These are phyloP conservation scores for Antennarius striatus DNA, from an alignment of 2,113 vertebrate genomes.

Conservation along the genomic window DNA sequence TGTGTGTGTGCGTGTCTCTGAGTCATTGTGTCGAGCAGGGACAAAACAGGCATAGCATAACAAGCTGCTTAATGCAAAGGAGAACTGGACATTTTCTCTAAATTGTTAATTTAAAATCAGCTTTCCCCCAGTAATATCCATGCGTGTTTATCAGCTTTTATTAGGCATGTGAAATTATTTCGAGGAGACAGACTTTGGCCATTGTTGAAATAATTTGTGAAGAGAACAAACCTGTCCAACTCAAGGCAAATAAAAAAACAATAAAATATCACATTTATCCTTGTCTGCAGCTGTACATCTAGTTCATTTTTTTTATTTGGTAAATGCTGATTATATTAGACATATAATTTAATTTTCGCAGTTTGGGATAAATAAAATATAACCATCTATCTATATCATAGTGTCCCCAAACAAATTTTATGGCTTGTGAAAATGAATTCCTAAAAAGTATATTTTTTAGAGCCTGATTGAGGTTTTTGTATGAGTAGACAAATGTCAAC, in stretches of 20 bases:
- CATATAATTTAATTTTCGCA: too few relatives aligned
- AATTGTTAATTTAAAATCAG: background rate
- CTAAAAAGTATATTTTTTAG: too few relatives aligned
- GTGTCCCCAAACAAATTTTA: too few relatives aligned
- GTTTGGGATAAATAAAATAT: background rate
- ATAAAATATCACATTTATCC: background rate
- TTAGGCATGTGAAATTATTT: constrained; percentile 10
- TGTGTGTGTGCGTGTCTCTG: constrained; percentile 3
- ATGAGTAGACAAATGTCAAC: too few relatives aligned
- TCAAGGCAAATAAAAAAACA: too few relatives aligned
- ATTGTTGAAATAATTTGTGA: constrained; percentile 1
- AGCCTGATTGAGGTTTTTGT: too few relatives aligned
- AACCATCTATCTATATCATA: too few relatives aligned
- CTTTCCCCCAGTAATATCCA: background rate
- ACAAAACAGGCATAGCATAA: constrained; percentile 21
- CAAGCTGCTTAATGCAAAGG: constrained; percentile 1
- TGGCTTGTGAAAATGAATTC: too few relatives aligned
- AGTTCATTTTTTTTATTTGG: background rate
- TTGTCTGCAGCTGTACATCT: background rate
- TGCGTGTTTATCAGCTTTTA: constrained; percentile 17
- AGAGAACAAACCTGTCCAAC: too few relatives aligned
- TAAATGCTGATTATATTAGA: background rate
- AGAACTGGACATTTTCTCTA: background rate
- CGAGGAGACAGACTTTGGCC: background rate
- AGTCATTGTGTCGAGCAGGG: constrained; percentile 54